A percentile compares a stretch with the other conserved stretches of the same genome.
These are phyloP conservation scores for Panurus biarmicus DNA, from an alignment of 2,113 vertebrate genomes.

Conservation along the genomic window DNA sequence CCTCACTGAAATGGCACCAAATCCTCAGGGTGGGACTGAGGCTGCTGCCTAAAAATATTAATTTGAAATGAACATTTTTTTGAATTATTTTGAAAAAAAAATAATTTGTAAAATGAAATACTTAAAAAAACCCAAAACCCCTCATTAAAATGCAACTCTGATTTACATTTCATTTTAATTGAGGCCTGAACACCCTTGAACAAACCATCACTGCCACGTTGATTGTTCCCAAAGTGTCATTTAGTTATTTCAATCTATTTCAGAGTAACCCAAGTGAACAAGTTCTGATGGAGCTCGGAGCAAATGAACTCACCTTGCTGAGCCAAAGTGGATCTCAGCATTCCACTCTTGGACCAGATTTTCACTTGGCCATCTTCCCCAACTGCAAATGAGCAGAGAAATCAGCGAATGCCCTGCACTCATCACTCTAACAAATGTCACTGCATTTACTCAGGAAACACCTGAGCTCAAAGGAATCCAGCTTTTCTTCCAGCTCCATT, in stretches of 20 bases:
- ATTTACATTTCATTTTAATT: neutral
- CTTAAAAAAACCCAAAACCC: too few relatives aligned
- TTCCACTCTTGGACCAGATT: slow-evolving; percentile 98
- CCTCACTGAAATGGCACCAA: slow-evolving; percentile 40
- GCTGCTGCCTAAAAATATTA: neutral
- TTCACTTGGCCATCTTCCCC: slow-evolving; percentile 98
- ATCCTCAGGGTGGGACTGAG: neutral
- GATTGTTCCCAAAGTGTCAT: too few relatives aligned
- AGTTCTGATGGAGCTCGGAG: neutral
- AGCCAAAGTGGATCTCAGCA: slow-evolving; percentile 92
- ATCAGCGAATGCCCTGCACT: too few relatives aligned
- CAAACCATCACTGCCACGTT: neutral
- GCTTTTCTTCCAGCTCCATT: neutral
- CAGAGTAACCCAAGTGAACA: neutral
- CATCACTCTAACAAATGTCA: too few relatives aligned
- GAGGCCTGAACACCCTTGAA: neutral
- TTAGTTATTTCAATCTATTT: neutral
- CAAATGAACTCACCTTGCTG: slow-evolving; percentile 82
- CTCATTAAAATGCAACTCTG: neutral
- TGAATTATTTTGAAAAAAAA: neutral
- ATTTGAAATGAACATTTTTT: too few relatives aligned
- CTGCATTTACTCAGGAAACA: neutral
- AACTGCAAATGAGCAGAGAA: slow-evolving; percentile 67
- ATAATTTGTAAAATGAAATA: neutral
- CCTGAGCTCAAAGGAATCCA: neutral